Conservation (phyloP, 1,140 invertebrate species). For the Drosophila nebulosa region DNA sequence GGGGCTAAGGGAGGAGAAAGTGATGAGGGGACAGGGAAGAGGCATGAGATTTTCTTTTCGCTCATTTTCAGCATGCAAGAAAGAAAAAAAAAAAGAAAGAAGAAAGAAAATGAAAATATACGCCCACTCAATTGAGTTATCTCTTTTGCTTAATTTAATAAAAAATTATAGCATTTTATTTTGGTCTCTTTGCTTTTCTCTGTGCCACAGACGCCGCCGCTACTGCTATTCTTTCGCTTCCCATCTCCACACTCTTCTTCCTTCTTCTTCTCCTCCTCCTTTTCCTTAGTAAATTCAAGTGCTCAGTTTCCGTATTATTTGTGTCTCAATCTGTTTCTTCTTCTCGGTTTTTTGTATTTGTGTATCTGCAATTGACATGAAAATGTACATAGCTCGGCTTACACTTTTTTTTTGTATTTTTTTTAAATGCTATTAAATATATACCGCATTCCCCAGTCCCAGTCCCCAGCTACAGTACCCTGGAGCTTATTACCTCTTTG, state of each 20-base stretch:
- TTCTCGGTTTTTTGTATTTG: background rate
- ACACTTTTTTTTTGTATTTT: background rate
- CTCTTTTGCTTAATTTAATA: constrained; percentile 61
- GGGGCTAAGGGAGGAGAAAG: background rate
- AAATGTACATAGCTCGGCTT: constrained; percentile 2
- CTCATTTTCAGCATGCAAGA: background rate
- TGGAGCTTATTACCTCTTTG: background rate
- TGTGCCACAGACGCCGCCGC: too few relatives aligned
- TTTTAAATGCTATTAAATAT: background rate
- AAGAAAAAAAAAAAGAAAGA: background rate
- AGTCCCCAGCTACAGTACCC: too few relatives aligned
- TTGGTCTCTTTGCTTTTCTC: constrained; percentile 9
- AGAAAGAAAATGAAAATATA: background rate
- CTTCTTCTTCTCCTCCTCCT: constrained; percentile 1
- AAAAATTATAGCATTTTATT: constrained; percentile 62
- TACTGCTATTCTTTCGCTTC: constrained; percentile 6
- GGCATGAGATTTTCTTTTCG: constrained; percentile 1
- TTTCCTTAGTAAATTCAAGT: constrained; percentile 1
- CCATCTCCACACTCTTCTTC: background rate
- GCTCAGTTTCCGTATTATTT: constrained; percentile 17
- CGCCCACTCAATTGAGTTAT: constrained; percentile 62
- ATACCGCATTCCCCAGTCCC: background rate
- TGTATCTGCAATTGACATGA: constrained; percentile 40
- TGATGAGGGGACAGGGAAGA: background rate
- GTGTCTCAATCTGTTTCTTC: background rate